Evolutionary conservation across 2,888 invertebrate genomes (phyloP).

Genomic region (Tyria jacobaeae): DNA sequence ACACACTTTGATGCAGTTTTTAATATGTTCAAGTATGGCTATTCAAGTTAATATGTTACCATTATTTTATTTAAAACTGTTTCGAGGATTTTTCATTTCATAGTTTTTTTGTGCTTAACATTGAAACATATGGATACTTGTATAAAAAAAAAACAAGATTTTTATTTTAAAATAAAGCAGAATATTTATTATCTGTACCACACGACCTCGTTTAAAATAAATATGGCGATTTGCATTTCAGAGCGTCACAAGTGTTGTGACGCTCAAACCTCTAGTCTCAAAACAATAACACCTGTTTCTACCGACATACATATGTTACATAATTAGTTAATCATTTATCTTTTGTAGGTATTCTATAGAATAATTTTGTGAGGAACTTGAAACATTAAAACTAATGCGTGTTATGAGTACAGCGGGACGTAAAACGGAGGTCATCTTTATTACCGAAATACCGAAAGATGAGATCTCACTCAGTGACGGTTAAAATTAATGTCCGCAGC

Average conservation of each 20-base stretch:
- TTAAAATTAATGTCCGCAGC: constrained; percentile 33
- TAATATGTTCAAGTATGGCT: background rate
- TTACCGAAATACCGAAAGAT: constrained; percentile 20
- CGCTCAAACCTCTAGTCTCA: too few relatives aligned
- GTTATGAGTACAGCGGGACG: constrained; percentile 17
- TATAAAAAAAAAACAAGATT: background rate
- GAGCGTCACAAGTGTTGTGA: background rate
- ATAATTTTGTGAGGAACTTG: constrained; percentile 8
- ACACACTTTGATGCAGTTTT: background rate
- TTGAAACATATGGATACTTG: background rate
- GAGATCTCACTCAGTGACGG: constrained; percentile 27
- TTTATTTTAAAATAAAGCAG: background rate
- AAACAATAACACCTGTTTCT: constrained; percentile 2
- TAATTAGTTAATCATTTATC: constrained; percentile 10
- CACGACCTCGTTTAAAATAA: constrained; percentile 30
- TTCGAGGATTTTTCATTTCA: background rate
- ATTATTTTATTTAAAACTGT: background rate
- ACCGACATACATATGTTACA: constrained; percentile 3
- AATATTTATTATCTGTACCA: constrained; percentile 19
- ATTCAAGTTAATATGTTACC: background rate
- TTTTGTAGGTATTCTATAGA: constrained; percentile 13
- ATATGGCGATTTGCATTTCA: constrained; percentile 15
- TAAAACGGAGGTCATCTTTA: constrained; percentile 33
- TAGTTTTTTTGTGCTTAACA: background rate
- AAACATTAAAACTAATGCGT: constrained; percentile 14